Base-by-base conservation (phyloP, 2,888 invertebrate genomes). In the Dromius quadrimaculatus region DNA sequence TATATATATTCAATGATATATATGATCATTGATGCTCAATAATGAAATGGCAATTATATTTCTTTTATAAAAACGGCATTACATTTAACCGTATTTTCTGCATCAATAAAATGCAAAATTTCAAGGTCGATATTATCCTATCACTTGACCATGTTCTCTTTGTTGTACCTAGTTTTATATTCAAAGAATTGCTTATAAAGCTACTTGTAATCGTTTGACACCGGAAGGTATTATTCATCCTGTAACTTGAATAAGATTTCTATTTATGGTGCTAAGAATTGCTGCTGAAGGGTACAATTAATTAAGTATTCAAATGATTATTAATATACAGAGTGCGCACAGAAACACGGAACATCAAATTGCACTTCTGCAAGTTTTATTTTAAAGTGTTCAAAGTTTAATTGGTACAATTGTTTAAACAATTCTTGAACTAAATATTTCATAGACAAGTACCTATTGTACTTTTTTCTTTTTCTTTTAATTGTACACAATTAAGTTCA, bases 221-320 rank as follows among this genome's bases (percentile, higher is more conserved):
- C 47, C 47, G 47, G 47, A 50, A 50, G 22, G 47, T 23, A 50
- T 50, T 50, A 50, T 50, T 50, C 47, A 50, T 50, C 9, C 47
- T 13, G 13, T 23, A 50, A 50, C 23, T 47, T 17, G n/a, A 23
- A 43, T 50, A 50, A 13, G 22, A 13, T 50, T 22, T 22, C 47
- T 23, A 50, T 50, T 50, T 50, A 50, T 50, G 23, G 23, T n/a
- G n/a, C 47, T 50, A 50, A 50, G 5, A 9, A 28, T 20, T 15
- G 19, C 6, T 23, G 47, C 23, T 50, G 23, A 50, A 50, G 47
- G 47, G 47, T 22, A 45, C 8, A 23, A 15, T n/a, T 11, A 50
- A 50, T 50, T 50, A 23, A 5, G 2, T 50, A 50, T 50, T 2
- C 22, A 50, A 50, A 50, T 50, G 11, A 50, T 50, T 50, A 22